phyloP scores from a whole-genome alignment of 2,888 invertebrate genomes.

The Trichogramma evanescens region DNA sequence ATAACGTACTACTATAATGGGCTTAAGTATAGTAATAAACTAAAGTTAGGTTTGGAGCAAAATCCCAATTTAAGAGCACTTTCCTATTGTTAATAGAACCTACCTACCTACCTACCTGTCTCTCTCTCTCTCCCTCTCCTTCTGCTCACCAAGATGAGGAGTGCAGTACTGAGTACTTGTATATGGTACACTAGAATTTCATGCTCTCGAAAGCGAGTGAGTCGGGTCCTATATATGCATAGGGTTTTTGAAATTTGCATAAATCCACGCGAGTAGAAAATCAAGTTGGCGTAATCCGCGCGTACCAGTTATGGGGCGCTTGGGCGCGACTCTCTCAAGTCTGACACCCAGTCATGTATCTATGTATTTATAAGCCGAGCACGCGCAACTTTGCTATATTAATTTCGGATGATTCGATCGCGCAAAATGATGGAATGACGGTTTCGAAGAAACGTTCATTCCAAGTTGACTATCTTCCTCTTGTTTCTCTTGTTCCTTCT shows the following conservation, averaged over 20 bases:
- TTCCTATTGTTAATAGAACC: too few relatives aligned
- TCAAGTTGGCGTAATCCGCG: constrained; percentile 17
- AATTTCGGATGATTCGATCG: not conserved
- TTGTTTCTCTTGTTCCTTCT: too few relatives aligned
- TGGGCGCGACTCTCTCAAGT: constrained; percentile 4
- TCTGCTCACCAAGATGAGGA: not conserved
- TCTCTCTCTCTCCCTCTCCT: not conserved
- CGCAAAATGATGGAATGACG: too few relatives aligned
- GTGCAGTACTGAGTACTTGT: not conserved
- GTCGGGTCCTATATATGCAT: not conserved
- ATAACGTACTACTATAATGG: too few relatives aligned
- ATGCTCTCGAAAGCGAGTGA: not conserved
- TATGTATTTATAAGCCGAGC: not conserved
- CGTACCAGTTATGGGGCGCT: not conserved
- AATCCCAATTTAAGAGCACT: too few relatives aligned
- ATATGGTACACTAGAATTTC: too few relatives aligned
- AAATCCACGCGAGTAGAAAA: constrained; percentile 17
- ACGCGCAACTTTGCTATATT: not conserved
- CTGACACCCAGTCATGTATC: constrained; percentile 14
- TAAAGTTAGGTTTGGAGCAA: too few relatives aligned
- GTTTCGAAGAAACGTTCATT: too few relatives aligned
- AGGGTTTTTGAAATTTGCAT: constrained; percentile 13
- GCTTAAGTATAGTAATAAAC: too few relatives aligned
- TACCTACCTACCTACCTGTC: too few relatives aligned
- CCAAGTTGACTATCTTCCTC: too few relatives aligned